Base-by-base conservation (phyloP, 2,888 invertebrate species). In the Dynastes maya region DNA sequence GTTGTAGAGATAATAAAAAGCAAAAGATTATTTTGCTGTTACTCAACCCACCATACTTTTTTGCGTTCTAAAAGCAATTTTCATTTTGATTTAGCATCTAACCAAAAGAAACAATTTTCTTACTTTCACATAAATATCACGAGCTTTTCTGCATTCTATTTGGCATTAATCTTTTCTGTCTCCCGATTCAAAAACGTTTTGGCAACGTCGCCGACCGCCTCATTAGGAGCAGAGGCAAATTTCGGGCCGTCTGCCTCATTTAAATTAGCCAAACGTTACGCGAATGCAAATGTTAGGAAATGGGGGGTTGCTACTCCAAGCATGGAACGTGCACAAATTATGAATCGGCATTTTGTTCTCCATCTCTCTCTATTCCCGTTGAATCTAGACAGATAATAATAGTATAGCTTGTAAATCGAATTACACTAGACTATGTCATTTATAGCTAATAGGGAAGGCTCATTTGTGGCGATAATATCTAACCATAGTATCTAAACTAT, bases 211-310 rank as follows among this genome's bases (percentile, higher is more conserved):
- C 11, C 53, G 16, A 53, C 16, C n/a, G 53, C 53, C 16, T 53
- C 53, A 53, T 53, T 53, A 53, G n/a, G 2, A 53, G 13, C 9
- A 45, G 45, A 53, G n/a, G n/a, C 6, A 13, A 16, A 13, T 53
- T 16, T 16, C n/a, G n/a, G 16, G n/a, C n/a, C 53, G 53, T 16
- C 53, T 13, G 53, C 53, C 53, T n/a, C 53, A 53, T 53, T 53
- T 53, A 16, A 53, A 53, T 53, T 53, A 53, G 53, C 13, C 53
- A 13, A 53, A 53, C 53, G 53, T 53, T 3, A 53, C 53, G 53
- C 53, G n/a, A 53, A 53, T 53, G 53, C 16, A 53, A 53, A 53
- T 53, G 53, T 53, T 53, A 53, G 53, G n/a, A n/a, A 53, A 53
- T n/a, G 16, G 51, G 51, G 13, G 45, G 45, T 45, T 8, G 45